These are phyloP conservation scores for Limnodromus scolopaceus DNA, from an alignment of 2,797 vertebrate species.

Conservation along the genomic window DNA sequence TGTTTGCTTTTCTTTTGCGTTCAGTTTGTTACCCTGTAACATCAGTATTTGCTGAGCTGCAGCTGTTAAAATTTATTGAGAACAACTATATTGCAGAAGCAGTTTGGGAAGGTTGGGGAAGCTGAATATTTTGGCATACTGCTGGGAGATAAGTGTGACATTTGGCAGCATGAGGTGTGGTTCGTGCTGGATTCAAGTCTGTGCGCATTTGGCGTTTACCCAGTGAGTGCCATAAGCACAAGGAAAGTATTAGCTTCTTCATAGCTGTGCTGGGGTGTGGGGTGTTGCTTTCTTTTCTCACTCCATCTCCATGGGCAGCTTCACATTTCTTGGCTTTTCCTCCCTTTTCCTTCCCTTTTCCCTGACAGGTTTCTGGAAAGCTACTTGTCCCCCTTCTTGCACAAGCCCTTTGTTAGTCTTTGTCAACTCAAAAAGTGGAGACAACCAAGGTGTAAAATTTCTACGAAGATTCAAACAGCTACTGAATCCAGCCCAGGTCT, in stretches of 20 bases:
- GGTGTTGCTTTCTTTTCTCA: neutral
- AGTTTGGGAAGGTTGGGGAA: neutral
- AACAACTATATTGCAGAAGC: neutral
- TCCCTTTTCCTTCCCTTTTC: neutral
- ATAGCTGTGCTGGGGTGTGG: neutral
- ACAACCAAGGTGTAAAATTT: conserved; percentile 97
- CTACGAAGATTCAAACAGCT: conserved; percentile 95
- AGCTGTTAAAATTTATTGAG: neutral
- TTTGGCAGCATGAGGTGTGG: neutral
- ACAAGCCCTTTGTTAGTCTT: conserved; percentile 94
- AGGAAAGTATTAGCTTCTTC: neutral
- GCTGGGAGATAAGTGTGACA: neutral
- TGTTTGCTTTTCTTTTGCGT: neutral
- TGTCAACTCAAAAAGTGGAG: conserved; percentile 97
- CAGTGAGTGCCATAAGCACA: neutral
- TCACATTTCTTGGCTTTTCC: neutral
- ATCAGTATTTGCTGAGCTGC: neutral
- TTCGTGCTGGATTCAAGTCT: neutral
- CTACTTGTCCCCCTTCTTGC: conserved; percentile 93
- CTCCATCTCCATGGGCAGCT: neutral
- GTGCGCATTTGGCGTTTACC: neutral
- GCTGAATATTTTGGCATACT: neutral
- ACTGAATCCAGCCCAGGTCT: conserved; percentile 96
- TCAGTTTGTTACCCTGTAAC: neutral
- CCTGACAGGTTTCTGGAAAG: conserved; percentile 93